phyloP scores from a whole-genome alignment of 1,140 invertebrate genomes.

The Cataglyphis hispanica region DNA sequence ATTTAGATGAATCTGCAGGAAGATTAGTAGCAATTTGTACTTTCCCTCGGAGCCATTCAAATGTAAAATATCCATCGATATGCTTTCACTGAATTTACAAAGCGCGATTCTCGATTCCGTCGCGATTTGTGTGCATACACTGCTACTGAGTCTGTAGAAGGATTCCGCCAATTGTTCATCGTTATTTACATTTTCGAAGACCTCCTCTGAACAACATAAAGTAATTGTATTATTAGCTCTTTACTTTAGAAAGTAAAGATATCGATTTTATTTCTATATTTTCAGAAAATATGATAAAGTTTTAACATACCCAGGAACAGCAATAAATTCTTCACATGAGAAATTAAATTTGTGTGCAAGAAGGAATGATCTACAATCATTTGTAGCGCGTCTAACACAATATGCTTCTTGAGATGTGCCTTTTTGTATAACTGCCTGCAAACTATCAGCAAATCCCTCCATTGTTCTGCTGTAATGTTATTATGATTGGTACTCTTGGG shows the following conservation, averaged over 20 bases:
- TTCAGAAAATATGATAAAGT: neutral
- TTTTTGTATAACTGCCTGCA: slow-evolving; percentile 71
- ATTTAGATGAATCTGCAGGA: slow-evolving; percentile 79
- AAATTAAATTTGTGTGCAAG: slow-evolving; percentile 71
- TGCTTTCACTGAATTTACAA: slow-evolving; percentile 80
- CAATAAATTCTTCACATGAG: slow-evolving; percentile 69
- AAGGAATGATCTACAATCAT: slow-evolving; percentile 76
- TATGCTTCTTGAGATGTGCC: slow-evolving; percentile 61
- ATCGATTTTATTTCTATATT: no score
- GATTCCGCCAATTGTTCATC: slow-evolving; percentile 68
- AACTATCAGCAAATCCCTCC: slow-evolving; percentile 76
- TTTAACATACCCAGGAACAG: slow-evolving; percentile 74
- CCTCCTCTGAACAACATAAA: slow-evolving; percentile 64
- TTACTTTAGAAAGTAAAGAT: no score
- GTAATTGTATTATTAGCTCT: no score
- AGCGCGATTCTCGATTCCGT: slow-evolving; percentile 76
- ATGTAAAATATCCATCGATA: slow-evolving; percentile 71
- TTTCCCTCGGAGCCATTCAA: slow-evolving; percentile 75
- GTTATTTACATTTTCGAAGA: slow-evolving; percentile 66
- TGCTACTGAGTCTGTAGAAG: slow-evolving; percentile 73
- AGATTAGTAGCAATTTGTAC: slow-evolving; percentile 76
- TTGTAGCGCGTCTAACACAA: slow-evolving; percentile 70
- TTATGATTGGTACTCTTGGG: slow-evolving; percentile 72
- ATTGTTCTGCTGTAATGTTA: slow-evolving; percentile 69
- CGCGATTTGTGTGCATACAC: slow-evolving; percentile 75